Base-by-base conservation (phyloP, 2,797 vertebrate species). In the Hoplostethus mediterraneus region DNA sequence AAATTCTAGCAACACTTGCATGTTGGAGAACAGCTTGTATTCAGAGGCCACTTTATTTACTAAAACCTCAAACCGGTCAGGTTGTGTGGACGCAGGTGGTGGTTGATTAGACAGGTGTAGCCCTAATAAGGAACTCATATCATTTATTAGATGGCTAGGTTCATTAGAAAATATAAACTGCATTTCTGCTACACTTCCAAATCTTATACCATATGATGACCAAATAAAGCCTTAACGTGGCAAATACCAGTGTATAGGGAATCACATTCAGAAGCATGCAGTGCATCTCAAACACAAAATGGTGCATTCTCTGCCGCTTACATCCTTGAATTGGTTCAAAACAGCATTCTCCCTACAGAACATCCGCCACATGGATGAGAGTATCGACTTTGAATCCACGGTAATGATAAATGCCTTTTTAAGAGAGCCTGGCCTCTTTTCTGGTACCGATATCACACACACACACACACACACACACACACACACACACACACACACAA, bases 261-360 rank as follows among this genome's bases (percentile, higher is more conserved):
- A 12, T 44, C 42, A 9, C 11, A 3, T 63, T 44, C 28, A 59
- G 13, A 63, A 40, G 51, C 31, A 52, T 2, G 31, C 1, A 31
- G 28, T 11, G 17, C 12, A 47, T 59, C n/a, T 44, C n/a, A 45
- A 44, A 71, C 25, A 56, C 31, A 56, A 31, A 70, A 59, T 51
- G 10, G 9, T 38, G 4, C 31, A 28, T 30, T 42, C 12, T 21
- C 5, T 8, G 16, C 36, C 21, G 5, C 51, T 56, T 55, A 31
- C 33, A 47, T 63, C 40, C 31, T 33, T 48, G 2, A 71, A 25
- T 21, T 58, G 11, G 8, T 53, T 60, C 47, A 53, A 58, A 52
- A 51, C 9, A 53, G 7, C 21, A 11, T 12, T 12, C 7, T 56
- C n/a, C 38, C 14, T 4, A 45, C 36, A 66, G 31, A 53, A 53